These are phyloP conservation scores for Xenotilapia longispinis DNA, from an alignment of 2,113 vertebrate species.

Conservation along the genomic window DNA sequence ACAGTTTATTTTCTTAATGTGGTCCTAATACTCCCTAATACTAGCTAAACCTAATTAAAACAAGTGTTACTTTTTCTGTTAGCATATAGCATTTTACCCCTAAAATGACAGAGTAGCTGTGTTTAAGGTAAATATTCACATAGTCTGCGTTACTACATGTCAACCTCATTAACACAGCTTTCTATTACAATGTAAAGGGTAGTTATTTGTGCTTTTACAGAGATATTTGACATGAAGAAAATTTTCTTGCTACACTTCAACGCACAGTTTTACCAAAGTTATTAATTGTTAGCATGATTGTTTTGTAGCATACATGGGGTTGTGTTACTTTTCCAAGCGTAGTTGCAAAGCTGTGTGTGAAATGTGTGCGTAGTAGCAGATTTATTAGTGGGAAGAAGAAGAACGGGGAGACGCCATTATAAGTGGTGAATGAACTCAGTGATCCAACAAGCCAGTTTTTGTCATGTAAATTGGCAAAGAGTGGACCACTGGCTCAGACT, in stretches of 20 bases:
- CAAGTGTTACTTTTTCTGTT: not conserved
- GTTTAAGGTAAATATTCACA: not conserved
- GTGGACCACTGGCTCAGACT: not conserved
- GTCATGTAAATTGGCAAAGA: constrained; percentile 57
- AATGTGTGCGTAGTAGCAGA: not conserved
- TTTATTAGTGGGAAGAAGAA: not conserved
- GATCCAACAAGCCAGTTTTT: constrained; percentile 53
- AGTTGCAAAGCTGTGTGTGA: not conserved
- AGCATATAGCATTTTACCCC: not conserved
- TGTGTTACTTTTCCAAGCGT: not conserved
- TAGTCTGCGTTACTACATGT: not conserved
- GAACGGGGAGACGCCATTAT: not conserved
- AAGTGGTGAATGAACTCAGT: constrained; percentile 34
- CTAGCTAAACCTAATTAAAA: not conserved
- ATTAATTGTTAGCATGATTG: not conserved
- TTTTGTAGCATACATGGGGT: not conserved
- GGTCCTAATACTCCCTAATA: not conserved
- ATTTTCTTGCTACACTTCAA: not conserved
- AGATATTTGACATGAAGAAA: not conserved
- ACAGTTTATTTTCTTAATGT: not conserved
- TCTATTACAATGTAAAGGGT: not conserved
- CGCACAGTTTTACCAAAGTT: not conserved
- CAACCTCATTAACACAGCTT: not conserved
- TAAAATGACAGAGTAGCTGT: not conserved
- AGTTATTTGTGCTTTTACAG: not conserved